Percentiles rank a stretch among this genome's conserved stretches.
Conservation (phyloP, 2,113 vertebrate genomes). For the Thamnaconus septentrionalis region DNA sequence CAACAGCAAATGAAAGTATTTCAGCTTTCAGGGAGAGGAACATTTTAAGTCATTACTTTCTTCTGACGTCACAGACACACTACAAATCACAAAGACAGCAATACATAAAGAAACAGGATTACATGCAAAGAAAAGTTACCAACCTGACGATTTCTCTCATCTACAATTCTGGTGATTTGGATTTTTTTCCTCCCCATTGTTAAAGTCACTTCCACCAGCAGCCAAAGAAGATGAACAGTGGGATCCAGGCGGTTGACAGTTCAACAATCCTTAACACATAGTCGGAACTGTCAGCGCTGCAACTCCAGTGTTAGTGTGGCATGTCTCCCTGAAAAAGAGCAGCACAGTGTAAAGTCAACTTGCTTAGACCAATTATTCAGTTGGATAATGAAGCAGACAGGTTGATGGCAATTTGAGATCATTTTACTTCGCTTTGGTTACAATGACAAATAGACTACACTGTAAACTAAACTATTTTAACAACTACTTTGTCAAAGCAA, state of each 20-base stretch:
- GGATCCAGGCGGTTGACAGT: constrained; percentile 68
- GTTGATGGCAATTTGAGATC: background rate
- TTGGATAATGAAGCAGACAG: background rate
- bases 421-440: too few species aligned
- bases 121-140: constrained; percentile 25
- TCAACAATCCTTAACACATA: constrained; percentile 77
- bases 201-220: constrained; percentile 65
- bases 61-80: background rate
- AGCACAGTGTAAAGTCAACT: constrained; percentile 4
- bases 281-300: constrained; percentile 64
- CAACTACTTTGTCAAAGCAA: too few species aligned
- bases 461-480: too few species aligned
- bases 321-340: constrained; percentile 52
- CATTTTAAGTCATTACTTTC: too few species aligned
- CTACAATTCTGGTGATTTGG: constrained; percentile 95
- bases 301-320: constrained; percentile 48
- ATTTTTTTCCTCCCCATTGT: constrained; percentile 99
- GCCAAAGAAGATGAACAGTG: constrained; percentile 68
- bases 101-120: background rate
- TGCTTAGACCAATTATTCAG: too few species aligned
- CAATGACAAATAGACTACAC: too few species aligned
- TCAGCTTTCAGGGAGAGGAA: too few species aligned
- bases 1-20: too few species aligned
- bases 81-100: background rate
- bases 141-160: constrained; percentile 97